phyloP scores from a whole-genome alignment of 2,113 vertebrate species.

The Lophotis ruficrista region DNA sequence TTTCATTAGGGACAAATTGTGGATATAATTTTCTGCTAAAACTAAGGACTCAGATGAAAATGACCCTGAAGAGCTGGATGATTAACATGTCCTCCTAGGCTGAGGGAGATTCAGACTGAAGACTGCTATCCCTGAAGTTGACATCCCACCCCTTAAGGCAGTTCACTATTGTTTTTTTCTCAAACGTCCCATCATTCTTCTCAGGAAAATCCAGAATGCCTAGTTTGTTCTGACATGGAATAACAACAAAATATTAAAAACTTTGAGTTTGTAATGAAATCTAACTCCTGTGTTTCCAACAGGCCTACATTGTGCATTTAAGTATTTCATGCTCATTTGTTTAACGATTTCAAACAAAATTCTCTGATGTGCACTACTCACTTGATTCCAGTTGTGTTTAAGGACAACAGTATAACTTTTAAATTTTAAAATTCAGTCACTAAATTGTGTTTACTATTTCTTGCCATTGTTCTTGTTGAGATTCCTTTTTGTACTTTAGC shows the following conservation, averaged over 20 bases:
- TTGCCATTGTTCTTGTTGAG: neutral
- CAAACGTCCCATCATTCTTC: neutral
- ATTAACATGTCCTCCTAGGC: neutral
- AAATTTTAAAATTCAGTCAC: neutral
- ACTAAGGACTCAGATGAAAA: neutral
- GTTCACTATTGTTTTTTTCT: neutral
- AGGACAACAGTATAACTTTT: neutral
- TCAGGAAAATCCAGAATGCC: neutral
- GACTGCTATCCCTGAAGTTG: neutral
- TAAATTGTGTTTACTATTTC: neutral
- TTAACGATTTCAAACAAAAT: neutral
- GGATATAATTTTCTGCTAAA: conserved; percentile 8
- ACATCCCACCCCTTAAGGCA: neutral
- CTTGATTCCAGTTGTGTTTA: neutral
- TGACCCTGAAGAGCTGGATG: neutral
- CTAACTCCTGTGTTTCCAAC: neutral
- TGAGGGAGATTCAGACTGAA: neutral
- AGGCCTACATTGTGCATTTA: neutral
- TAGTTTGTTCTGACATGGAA: neutral
- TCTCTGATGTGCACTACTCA: neutral
- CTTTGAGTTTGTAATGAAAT: neutral
- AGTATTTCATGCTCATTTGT: neutral
- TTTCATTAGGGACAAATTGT: conserved; percentile 10
- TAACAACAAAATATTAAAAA: neutral
- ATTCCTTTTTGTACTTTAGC: neutral